Percentiles rank a stretch among this genome's conserved stretches.
Conservation (phyloP, 2,888 invertebrate genomes). For the Archips xylosteana region DNA sequence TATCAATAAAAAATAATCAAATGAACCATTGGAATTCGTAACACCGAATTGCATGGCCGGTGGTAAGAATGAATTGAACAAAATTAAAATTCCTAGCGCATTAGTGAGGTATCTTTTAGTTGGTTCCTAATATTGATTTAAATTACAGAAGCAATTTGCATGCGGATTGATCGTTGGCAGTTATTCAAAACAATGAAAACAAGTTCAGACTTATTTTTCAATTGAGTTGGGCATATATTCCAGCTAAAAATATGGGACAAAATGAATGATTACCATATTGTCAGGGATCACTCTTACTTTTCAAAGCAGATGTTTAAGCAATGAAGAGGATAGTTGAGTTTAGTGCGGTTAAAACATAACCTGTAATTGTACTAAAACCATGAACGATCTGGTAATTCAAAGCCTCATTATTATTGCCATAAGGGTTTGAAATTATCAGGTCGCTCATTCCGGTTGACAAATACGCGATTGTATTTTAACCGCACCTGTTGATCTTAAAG, state of each 20-base stretch:
- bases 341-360: too few relatives aligned
- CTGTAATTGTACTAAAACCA: too few relatives aligned
- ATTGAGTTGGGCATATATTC: background rate
- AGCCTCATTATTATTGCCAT: too few relatives aligned
- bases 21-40: conserved; percentile 18
- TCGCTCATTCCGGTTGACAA: too few relatives aligned
- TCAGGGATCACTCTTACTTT: too few relatives aligned
- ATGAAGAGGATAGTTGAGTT: too few relatives aligned
- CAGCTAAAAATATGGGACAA: background rate
- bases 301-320: too few relatives aligned
- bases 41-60: conserved; percentile 8
- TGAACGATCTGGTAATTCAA: too few relatives aligned
- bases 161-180: background rate
- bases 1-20: conserved; percentile 34
- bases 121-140: conserved; percentile 1
- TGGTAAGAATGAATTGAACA: background rate
- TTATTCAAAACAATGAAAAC: background rate
- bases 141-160: background rate
- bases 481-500: too few relatives aligned
- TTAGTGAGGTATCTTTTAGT: background rate
- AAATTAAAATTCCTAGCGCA: background rate
- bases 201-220: background rate
- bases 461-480: too few relatives aligned
- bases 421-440: too few relatives aligned
- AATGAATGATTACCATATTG: background rate